phyloP scores from a whole-genome alignment of 35 echinoderm and acorn worm genomes.

The Anneissia japonica region DNA sequence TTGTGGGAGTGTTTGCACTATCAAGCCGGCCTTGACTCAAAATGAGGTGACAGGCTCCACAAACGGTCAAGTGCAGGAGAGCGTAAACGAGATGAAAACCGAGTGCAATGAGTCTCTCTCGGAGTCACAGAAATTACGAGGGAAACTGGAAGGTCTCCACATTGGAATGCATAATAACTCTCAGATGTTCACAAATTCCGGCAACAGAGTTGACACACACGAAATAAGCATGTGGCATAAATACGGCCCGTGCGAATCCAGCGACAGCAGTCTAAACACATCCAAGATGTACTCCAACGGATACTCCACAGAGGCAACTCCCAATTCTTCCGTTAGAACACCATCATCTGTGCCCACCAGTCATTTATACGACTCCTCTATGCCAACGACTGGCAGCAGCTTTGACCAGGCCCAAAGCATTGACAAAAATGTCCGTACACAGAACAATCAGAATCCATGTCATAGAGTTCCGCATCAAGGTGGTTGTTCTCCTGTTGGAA shows the following conservation, averaged over 20 bases:
- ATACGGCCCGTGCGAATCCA: not conserved
- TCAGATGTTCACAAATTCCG: not conserved
- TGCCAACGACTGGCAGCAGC: not conserved
- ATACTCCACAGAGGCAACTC: not conserved
- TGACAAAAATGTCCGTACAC: too few species aligned
- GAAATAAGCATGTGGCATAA: not conserved
- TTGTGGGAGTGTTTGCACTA: not conserved
- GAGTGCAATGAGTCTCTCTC: not conserved
- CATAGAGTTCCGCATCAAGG: not conserved
- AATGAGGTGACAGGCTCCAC: not conserved
- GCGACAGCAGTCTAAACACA: not conserved
- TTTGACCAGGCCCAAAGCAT: not conserved
- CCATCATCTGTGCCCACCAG: not conserved
- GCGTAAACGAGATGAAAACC: too few species aligned
- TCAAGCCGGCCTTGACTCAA: not conserved
- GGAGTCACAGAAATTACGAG: not conserved
- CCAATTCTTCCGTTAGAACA: not conserved
- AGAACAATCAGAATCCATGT: too few species aligned
- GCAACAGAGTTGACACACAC: not conserved
- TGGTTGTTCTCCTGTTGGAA: not conserved
- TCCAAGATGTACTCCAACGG: not conserved
- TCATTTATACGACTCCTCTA: not conserved
- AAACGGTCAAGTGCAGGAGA: too few species aligned
- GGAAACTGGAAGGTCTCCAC: not conserved
- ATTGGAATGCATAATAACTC: not conserved